Evolutionary conservation across 2,113 vertebrate genomes (phyloP).

Genomic region (Isichthys henryi): DNA sequence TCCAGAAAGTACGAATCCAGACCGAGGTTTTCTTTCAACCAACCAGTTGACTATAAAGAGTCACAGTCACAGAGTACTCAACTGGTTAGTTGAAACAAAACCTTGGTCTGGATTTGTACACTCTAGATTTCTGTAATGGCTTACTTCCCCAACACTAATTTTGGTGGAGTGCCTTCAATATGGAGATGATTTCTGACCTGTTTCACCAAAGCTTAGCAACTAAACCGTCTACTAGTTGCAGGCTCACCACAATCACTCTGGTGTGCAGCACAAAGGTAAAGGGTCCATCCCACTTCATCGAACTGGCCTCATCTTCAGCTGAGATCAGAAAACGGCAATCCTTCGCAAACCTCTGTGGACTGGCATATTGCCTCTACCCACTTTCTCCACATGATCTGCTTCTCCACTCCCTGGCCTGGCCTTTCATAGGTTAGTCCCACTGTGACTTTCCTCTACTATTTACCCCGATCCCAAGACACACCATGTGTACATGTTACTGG

Average conservation of each 20-base stretch:
- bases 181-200: background rate
- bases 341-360: background rate
- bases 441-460: background rate
- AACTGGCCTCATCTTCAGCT: background rate
- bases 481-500: background rate
- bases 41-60: background rate
- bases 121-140: background rate
- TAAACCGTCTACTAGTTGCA: background rate
- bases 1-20: background rate
- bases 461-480: background rate
- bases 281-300: background rate
- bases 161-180: background rate
- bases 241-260: background rate
- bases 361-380: background rate
- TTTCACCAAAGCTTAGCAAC: background rate
- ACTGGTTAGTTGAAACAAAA: background rate
- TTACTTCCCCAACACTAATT: background rate
- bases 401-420: background rate
- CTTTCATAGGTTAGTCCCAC: background rate
- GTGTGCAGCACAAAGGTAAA: background rate
- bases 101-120: background rate
- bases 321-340: background rate
- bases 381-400: background rate
- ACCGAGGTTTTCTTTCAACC: background rate
- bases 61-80: no score